Evolutionary conservation across 2,888 invertebrate species (phyloP), one percentile per base, ranked within the genome.

Genomic region (Tipula unca): DNA sequence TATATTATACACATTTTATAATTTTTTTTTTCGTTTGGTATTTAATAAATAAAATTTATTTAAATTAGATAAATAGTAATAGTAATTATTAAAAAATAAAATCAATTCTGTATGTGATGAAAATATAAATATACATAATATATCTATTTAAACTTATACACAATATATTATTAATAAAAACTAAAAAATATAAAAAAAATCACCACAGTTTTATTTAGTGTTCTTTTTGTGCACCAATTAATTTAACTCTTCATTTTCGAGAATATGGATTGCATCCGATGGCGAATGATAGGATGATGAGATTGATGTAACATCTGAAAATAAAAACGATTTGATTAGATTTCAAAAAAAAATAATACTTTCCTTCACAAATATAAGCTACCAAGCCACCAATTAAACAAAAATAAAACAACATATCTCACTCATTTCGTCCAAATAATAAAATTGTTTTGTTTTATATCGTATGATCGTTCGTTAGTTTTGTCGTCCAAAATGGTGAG

Each of bases 191-290:
- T 25, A 69, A 48, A 48, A 48, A 25, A 25, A 69, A 69, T 69
- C 69, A 69, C 69, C 69, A 54, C n/a, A 17, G 32, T 54, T 54
- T 54, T 54, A 17, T 1, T 48, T 25, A 25, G 25, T 69, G 25
- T 10, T 0, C 25, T 48, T 14, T 48, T 1, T 48, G 32, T 32
- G 32, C 6, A 2, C 32, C 32, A 32, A 32, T n/a, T 88, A 89
- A 90, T 87, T 69, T 13, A 69, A 14, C 10, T 90, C 90, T 88
- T 90, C 90, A 88, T 91, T 92, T 88, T 93, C 92, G 87, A 94
- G 91, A 92, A 95, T 94, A 88, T 93, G 92, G 88, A 95, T 93
- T 88, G 93, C 94, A 89, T 95, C 95, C 87, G 92, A 93, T 48
- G 94, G 94, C 88, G 94, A 93, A 88, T 94, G 93, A 90, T 95